Percentiles rank a stretch among this genome's conserved stretches.
Evolutionary conservation across 2,113 vertebrate species (phyloP).

Genomic region (Pycnonotus jocosus): DNA sequence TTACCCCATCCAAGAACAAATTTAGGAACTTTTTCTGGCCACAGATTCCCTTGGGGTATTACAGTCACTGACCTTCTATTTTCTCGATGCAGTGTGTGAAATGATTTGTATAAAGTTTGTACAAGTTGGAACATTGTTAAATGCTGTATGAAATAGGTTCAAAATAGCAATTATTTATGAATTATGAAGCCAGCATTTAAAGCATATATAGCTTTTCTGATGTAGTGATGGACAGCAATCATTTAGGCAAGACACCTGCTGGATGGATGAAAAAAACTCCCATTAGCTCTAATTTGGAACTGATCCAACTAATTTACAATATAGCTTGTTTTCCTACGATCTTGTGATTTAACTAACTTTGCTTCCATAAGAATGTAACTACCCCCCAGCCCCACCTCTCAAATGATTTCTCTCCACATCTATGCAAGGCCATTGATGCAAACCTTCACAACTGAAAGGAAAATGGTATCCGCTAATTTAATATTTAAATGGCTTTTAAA

Average conservation of each 20-base stretch:
- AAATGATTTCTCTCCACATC: not conserved
- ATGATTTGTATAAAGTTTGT: not conserved
- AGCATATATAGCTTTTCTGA: not conserved
- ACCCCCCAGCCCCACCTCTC: rapidly evolving
- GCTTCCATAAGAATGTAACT: not conserved
- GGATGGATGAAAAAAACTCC: not conserved
- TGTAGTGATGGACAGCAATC: not conserved
- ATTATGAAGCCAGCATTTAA: not conserved
- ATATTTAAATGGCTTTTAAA: not conserved
- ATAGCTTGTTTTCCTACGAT: not conserved
- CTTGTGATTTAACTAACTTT: not conserved
- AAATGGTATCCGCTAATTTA: not conserved
- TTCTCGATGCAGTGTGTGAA: not conserved
- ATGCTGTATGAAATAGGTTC: not conserved
- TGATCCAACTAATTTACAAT: not conserved
- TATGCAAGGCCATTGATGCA: not conserved
- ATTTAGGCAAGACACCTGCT: not conserved
- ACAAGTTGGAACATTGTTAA: not conserved
- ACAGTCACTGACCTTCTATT: not conserved
- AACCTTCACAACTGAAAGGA: not conserved
- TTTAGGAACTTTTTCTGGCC: not conserved
- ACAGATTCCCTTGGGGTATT: not conserved
- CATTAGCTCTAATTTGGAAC: not conserved
- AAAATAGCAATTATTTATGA: not conserved
- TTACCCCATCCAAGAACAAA: not conserved